Percentiles rank a stretch among this genome's conserved stretches.
These are phyloP conservation scores for Ammospiza maritima DNA, from an alignment of 2,797 vertebrate species.

Conservation along the genomic window DNA sequence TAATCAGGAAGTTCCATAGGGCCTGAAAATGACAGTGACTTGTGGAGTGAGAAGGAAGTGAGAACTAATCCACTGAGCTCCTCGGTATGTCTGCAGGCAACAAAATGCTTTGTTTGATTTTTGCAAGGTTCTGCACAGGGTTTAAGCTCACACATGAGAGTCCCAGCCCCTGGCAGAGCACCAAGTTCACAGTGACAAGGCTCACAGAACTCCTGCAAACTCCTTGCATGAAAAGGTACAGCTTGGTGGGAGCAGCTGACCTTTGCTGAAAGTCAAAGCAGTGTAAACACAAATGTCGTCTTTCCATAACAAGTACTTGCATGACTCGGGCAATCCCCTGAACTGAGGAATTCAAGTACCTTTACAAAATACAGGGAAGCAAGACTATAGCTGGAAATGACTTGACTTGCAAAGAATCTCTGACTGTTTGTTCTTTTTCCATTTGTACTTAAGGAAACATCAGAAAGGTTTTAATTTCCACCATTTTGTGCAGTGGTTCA, in stretches of 20 bases:
- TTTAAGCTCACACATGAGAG: background rate
- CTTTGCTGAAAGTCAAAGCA: slow-evolving; percentile 13
- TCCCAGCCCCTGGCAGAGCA: background rate
- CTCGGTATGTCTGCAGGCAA: background rate
- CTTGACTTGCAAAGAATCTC: background rate
- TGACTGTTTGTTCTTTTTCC: background rate
- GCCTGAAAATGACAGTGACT: background rate
- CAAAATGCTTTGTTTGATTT: background rate
- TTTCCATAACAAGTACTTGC: slow-evolving; percentile 23
- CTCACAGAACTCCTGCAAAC: background rate
- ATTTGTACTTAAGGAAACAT: background rate
- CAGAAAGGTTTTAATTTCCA: background rate
- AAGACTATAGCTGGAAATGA: slow-evolving; percentile 24
- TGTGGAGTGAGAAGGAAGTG: background rate
- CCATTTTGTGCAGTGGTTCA: background rate
- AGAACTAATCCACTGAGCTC: background rate
- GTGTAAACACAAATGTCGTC: background rate
- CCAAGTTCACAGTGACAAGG: background rate
- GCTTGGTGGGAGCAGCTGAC: background rate
- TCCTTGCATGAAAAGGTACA: background rate
- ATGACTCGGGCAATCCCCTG: background rate
- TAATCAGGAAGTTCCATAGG: background rate
- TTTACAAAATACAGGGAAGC: slow-evolving; percentile 23
- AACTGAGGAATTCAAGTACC: background rate
- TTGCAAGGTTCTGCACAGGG: background rate